A percentile compares a stretch with the other conserved stretches of the same genome.
Evolutionary conservation across 2,888 invertebrate species (phyloP).

Genomic region (Aphidius colemani): DNA sequence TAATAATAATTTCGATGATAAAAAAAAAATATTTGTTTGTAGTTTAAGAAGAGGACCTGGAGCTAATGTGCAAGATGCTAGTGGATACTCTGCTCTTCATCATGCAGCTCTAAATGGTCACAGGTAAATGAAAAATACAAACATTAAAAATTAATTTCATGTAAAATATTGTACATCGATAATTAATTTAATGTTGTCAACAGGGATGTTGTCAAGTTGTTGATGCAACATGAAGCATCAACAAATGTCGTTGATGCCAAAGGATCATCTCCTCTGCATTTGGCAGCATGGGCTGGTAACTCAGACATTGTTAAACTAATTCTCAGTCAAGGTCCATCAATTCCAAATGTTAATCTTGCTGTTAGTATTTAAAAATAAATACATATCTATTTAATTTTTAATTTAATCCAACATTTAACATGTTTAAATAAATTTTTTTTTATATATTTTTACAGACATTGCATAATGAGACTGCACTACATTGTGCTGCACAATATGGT

Average conservation of each 20-base stretch:
- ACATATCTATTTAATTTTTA: constrained; percentile 2
- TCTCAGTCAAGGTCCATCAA: constrained; percentile 78
- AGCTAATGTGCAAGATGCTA: constrained; percentile 90
- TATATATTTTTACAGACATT: constrained; percentile 68
- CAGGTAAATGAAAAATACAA: constrained; percentile 67
- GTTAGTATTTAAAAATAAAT: constrained; percentile 62
- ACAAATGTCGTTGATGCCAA: constrained; percentile 87
- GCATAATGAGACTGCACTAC: constrained; percentile 89
- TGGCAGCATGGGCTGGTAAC: constrained; percentile 94
- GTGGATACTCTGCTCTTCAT: constrained; percentile 92
- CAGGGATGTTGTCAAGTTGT: constrained; percentile 83
- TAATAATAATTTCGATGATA: too few relatives aligned
- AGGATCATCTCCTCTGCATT: constrained; percentile 89
- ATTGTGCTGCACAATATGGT: constrained; percentile 92
- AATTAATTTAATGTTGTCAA: constrained; percentile 21
- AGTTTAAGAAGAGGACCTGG: constrained; percentile 88
- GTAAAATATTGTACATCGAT: too few relatives aligned
- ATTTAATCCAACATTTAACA: constrained; percentile 2
- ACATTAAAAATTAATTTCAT: constrained; percentile 1
- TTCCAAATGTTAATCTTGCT: constrained; percentile 83
- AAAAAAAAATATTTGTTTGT: too few relatives aligned
- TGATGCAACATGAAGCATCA: constrained; percentile 85
- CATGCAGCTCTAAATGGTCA: constrained; percentile 93
- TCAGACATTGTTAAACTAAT: constrained; percentile 85
- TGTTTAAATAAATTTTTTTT: constrained; percentile 8